Evolutionary conservation across 2,113 vertebrate species (phyloP).

Genomic region (Nanorana parkeri): DNA sequence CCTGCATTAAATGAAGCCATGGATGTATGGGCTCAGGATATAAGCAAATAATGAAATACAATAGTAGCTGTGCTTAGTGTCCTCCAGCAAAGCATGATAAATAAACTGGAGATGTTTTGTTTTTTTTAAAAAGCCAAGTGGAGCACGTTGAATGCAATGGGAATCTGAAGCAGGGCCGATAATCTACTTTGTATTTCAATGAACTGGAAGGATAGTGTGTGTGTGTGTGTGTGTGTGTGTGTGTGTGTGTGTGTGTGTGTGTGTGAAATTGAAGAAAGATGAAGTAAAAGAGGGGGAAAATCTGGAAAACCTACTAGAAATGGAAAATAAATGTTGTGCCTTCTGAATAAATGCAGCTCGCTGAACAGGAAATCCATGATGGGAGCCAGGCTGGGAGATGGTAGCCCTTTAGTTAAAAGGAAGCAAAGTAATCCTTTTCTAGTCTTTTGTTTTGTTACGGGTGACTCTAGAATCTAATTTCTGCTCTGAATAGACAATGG

Average conservation of each 20-base stretch:
- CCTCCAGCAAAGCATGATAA: constrained; percentile 40
- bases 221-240: not conserved
- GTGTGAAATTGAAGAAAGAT: constrained; percentile 42
- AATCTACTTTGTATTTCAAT: constrained; percentile 51
- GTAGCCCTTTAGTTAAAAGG: constrained; percentile 34
- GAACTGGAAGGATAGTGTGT: constrained; percentile 42
- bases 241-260: not conserved
- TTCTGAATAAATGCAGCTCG: constrained; percentile 28
- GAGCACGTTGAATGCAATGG: constrained; percentile 17
- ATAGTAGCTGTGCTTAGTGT: constrained; percentile 33
- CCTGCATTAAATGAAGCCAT: constrained; percentile 21
- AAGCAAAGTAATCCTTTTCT: not conserved
- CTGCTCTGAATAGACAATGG: constrained; percentile 39
- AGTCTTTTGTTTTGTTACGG: not conserved
- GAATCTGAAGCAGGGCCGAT: constrained; percentile 13
- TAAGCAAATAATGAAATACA: constrained; percentile 36
- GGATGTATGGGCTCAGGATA: not conserved
- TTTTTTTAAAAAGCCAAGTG: constrained; percentile 1
- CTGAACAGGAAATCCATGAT: constrained; percentile 12
- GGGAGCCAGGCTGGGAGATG: not conserved
- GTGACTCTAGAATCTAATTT: constrained; percentile 21
- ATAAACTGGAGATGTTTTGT: constrained; percentile 1
- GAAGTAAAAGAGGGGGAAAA: constrained; percentile 2
- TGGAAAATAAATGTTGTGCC: constrained; percentile 26
- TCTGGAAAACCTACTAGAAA: constrained; percentile 5